These are phyloP conservation scores for Scolopax bukidnonensis DNA, from an alignment of 2,797 vertebrate species.

Conservation along the genomic window DNA sequence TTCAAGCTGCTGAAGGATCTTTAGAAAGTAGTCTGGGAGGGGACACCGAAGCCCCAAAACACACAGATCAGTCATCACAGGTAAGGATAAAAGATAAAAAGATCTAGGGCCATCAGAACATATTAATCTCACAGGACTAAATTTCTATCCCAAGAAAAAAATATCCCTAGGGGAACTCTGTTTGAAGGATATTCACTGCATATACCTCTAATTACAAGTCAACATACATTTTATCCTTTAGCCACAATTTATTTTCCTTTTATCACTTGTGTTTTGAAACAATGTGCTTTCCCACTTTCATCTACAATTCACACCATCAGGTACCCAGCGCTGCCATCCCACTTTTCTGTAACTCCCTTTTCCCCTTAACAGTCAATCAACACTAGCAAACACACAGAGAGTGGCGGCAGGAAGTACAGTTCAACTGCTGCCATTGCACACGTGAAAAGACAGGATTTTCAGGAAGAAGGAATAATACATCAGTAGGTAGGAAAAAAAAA, in stretches of 20 bases:
- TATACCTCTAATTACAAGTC: not conserved
- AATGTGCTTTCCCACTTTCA: not conserved
- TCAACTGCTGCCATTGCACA: not conserved
- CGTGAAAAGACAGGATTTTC: not conserved
- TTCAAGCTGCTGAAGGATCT: not conserved
- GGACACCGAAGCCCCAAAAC: not conserved
- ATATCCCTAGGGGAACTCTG: not conserved
- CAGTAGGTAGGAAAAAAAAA: not conserved
- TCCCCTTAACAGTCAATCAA: slow-evolving; percentile 21
- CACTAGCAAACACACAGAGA: not conserved
- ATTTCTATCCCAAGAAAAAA: not conserved
- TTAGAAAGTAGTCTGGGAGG: not conserved
- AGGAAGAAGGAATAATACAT: not conserved
- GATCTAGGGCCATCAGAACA: not conserved
- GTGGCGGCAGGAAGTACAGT: not conserved
- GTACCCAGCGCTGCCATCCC: not conserved
- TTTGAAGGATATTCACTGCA: not conserved
- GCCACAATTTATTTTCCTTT: slow-evolving; percentile 1
- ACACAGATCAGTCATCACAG: not conserved
- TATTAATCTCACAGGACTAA: not conserved
- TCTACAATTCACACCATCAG: not conserved
- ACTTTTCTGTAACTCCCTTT: not conserved
- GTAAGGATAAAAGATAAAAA: not conserved
- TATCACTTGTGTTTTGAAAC: not conserved
- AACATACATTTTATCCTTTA: not conserved